Base-by-base conservation (phyloP, 2,888 invertebrate species). In the Cantharis lateralis region DNA sequence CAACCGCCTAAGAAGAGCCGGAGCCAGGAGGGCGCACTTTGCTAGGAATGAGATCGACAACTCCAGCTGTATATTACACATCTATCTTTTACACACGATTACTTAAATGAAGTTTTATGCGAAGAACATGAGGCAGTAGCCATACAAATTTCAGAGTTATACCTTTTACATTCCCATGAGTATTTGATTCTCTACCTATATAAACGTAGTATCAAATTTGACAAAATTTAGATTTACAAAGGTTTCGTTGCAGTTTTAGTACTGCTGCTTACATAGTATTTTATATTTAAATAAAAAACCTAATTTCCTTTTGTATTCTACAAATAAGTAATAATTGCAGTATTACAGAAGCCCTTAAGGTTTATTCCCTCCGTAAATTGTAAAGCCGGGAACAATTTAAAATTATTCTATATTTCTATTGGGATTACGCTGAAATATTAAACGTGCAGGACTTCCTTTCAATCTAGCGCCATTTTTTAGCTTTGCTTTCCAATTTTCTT, bases 11-110 rank as follows among this genome's bases (percentile, higher is more conserved):
- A 77, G 76, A 77, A 77, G 66, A 61, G 77, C 74, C 71, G 77
- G 77, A 77, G 77, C 77, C 77, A 71, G 32, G 71, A 77, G 77
- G 77, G 77, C 77, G 77, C 72, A 76, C 20, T 74, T 73, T 73
- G 62, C 77, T 71, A 62, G 16, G 68, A 69, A 75, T 18, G 72
- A 75, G 75, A 75, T 75, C 75, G 75, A 75, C 75, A 71, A 75
- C 28, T 68, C 62, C 16, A 72, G 62, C 68, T 70, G 71, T 75
- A 72, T 75, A 71, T 75, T 75, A 71, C 71, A 74, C 70, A 71
- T 70, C 70, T 71, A 68, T 66, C 61, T 70, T 28, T 75, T 75
- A 63, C 75, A 70, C 24, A 66, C 64, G 66, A 72, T 72, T 74
- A 71, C 28, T 66, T 70, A 69, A 74, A 73, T 32, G 63, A 74